Evolutionary conservation across 2,888 invertebrate genomes (phyloP), one percentile per base, ranked within the genome.

Genomic region (Nemotelus nigrinus): DNA sequence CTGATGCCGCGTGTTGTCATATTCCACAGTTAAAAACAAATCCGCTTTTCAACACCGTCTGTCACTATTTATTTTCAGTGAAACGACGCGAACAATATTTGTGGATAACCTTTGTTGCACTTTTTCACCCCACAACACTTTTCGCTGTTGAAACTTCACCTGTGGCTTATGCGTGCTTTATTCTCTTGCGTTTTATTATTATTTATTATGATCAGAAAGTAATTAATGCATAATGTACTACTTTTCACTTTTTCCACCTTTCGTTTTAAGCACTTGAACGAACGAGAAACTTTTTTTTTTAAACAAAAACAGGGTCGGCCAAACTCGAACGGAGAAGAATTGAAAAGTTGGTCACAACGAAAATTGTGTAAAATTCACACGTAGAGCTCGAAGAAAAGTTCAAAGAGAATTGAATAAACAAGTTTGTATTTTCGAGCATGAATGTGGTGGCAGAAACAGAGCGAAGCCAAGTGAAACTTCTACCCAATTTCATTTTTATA

Each of bases 1-100:
- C 96, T 90, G 82, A 96, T 95, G 68, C 94, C 94, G 83, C 94
- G 91, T 82, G 94, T 92, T 83, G 94, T 91, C 93, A 93, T 93
- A 82, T 75, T 78, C 55, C 43, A 43, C 10, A 39, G 8, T 64
- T 25, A 25, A 25, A 25, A 25, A 25, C 25, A 25, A 25, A 25
- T 25, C 25, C 48, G 47, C 48, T 44, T 57, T 43, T 60, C 44
- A 48, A 25, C 58, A 58, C 10, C 43, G 8, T 57, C 4, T 57
- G 57, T 57, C 6, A 3, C 47, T 45, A 3, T n/a, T 47, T 48
- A 58, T 53, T 53, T 53, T 58, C 58, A 58, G 25, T 58, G 58
- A 25, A n/a, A 10, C 1, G 7, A 10, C 10, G 10, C 7, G 10
- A 53, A 25, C 58, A 58, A 7, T 10, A n/a, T 58, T 25, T 10